These are phyloP conservation scores for Phrynocephalus versicolor DNA, from an alignment of 2,113 vertebrate genomes.

Conservation along the genomic window DNA sequence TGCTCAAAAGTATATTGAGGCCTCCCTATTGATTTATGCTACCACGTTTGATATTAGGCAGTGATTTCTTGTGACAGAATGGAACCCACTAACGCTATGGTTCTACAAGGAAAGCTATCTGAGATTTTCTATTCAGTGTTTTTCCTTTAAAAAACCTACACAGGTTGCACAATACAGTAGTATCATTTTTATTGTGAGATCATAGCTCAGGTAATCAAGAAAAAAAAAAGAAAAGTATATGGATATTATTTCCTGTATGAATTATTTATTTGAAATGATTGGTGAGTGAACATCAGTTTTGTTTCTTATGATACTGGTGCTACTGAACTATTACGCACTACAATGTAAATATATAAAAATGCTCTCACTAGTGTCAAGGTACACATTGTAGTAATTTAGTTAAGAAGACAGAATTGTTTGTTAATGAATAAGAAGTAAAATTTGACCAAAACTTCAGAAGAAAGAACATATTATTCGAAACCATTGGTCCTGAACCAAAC, in stretches of 20 bases:
- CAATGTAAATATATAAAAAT: background rate
- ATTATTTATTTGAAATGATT: no score
- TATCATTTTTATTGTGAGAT: background rate
- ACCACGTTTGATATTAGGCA: constrained; percentile 74
- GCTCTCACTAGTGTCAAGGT: background rate
- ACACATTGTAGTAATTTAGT: no score
- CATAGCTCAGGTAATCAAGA: background rate
- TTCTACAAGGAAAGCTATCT: constrained; percentile 74
- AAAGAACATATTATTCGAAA: background rate
- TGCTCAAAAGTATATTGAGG: constrained; percentile 73
- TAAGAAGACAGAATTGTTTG: background rate
- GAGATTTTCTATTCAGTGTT: constrained; percentile 67
- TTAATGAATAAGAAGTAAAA: background rate
- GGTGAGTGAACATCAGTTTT: no score
- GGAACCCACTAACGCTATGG: constrained; percentile 72
- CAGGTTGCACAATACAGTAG: constrained; percentile 44
- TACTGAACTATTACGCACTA: background rate
- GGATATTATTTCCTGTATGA: background rate
- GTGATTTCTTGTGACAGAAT: constrained; percentile 74
- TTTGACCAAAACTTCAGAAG: background rate
- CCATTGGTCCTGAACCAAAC: background rate
- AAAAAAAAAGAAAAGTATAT: background rate
- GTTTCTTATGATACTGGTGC: no score
- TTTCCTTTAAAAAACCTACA: constrained; percentile 68
- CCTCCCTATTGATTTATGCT: constrained; percentile 61